Conservation (phyloP, 2,113 vertebrate species). For the Nothoprocta perdicaria region DNA sequence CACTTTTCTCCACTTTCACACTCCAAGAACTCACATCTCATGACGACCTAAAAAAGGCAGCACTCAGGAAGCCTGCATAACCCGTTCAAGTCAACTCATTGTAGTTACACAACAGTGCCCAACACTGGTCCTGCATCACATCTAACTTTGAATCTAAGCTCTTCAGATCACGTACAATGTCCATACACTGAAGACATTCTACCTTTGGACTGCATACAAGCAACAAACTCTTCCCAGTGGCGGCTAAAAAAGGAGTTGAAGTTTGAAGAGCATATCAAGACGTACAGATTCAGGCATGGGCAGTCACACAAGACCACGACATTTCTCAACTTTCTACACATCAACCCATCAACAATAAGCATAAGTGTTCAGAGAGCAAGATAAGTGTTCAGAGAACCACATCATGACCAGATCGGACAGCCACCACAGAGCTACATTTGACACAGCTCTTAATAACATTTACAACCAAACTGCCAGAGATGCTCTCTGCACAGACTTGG, state of each 20-base stretch:
- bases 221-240: neutral
- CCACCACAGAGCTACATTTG: neutral
- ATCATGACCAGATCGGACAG: neutral
- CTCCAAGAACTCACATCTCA: neutral
- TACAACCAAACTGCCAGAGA: neutral
- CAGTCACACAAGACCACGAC: neutral
- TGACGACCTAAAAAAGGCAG: neutral
- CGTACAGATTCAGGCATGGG: neutral
- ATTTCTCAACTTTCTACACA: neutral
- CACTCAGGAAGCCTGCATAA: neutral
- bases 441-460: neutral
- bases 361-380: neutral
- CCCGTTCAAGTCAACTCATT: neutral
- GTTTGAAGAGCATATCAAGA: neutral
- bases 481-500: neutral
- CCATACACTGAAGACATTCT: neutral
- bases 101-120: neutral
- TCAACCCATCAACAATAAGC: accelerated
- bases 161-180: neutral
- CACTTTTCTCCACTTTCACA: constrained; percentile 1
- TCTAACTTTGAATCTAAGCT: constrained; percentile 3
- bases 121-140: neutral
- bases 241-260: neutral
- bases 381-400: neutral
- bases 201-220: neutral